Percentiles rank a stretch among this genome's conserved stretches.
Evolutionary conservation across 2,113 vertebrate species (phyloP).

Genomic region (Dendropsophus ebraccatus): DNA sequence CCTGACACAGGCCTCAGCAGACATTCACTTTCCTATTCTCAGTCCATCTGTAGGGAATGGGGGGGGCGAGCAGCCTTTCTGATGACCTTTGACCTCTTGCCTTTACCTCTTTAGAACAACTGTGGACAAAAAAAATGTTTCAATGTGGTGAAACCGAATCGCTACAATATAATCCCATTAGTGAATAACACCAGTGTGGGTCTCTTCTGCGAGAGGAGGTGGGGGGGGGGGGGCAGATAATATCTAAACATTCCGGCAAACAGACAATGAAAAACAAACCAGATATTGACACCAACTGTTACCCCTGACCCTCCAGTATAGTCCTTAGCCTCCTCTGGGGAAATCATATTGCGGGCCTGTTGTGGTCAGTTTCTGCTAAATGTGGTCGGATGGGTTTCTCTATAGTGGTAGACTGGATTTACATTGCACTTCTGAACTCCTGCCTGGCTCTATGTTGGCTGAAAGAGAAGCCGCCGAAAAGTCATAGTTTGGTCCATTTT

Average conservation of each 20-base stretch:
- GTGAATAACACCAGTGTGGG: not conserved
- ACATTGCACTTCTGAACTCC: too few relatives aligned
- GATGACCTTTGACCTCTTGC: conserved; percentile 29
- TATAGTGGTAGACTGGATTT: too few relatives aligned
- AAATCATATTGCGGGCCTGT: not conserved
- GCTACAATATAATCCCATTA: conserved; percentile 1
- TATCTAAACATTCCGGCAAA: too few relatives aligned
- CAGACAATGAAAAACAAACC: not conserved
- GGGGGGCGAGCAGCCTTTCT: not conserved
- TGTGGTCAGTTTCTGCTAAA: not conserved
- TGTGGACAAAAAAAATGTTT: not conserved
- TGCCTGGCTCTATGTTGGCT: too few relatives aligned
- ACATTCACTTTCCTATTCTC: conserved; percentile 21
- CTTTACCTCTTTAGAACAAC: conserved; percentile 18
- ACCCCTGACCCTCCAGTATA: too few relatives aligned
- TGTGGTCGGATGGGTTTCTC: too few relatives aligned
- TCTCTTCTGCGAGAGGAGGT: too few relatives aligned
- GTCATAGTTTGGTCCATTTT: too few relatives aligned
- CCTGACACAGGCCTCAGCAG: conserved; percentile 35
- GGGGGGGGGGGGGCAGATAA: not conserved
- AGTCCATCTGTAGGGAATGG: conserved; percentile 4
- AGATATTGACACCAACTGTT: not conserved
- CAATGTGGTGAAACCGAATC: not conserved
- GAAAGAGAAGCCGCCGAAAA: too few relatives aligned
- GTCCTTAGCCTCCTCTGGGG: not conserved